Base-by-base conservation (phyloP, 2,888 invertebrate genomes). In the Schizotus pectinicornis region DNA sequence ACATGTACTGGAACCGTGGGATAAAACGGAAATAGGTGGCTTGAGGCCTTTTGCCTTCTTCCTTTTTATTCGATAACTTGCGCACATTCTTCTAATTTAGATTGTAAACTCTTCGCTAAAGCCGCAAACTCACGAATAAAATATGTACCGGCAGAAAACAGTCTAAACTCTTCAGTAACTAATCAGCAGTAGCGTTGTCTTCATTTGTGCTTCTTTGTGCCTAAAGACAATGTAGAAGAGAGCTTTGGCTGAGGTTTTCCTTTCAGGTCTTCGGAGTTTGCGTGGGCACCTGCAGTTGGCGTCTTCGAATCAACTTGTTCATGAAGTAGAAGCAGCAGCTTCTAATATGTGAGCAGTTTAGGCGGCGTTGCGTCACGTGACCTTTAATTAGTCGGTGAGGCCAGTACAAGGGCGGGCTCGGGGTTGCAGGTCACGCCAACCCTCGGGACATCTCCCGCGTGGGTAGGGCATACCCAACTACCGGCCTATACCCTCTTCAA, bases 351-450 rank as follows among this genome's bases (percentile, higher is more conserved):
- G 69, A 73, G 72, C 70, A 69, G 72, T 72, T 72, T 72, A 70
- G 70, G 63, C 67, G 70, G 68, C 66, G 71, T 68, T 68, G 68
- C 69, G 70, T 74, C 76, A 75, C 74, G 75, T 76, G 75, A 76
- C 75, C 75, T 74, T 74, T 76, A 76, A 76, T 76, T 75, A 75
- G 73, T 67, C 72, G 72, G 72, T 68, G 71, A 72, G 69, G 70
- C 63, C 63, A 70, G 70, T 64, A 68, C 69, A 68, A 72, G 74
- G 73, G 75, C 70, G 71, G 74, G 67, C 67, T 69, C 65, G 71
- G 74, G 73, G 74, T 73, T 75, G 71, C 74, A 71, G 76, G 74
- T 74, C 75, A 75, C 74, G 75, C 73, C 70, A 74, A 68, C 72
- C 73, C 74, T 72, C 67, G 71, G 71, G 74, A 72, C 72, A 69